phyloP scores from a whole-genome alignment of 2,113 vertebrate genomes.

The Podiceps cristatus region DNA sequence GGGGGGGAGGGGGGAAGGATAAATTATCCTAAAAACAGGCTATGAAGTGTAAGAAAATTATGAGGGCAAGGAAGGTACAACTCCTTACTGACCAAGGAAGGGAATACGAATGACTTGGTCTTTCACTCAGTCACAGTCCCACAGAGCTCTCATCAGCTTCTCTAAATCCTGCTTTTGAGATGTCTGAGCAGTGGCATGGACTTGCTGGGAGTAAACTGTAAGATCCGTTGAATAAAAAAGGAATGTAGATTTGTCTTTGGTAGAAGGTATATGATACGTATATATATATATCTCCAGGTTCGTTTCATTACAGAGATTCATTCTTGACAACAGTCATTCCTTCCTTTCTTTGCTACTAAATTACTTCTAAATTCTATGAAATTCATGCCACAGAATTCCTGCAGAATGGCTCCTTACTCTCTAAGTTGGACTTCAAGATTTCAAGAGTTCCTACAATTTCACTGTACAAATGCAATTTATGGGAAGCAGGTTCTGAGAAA shows the following conservation, averaged over 20 bases:
- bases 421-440: neutral
- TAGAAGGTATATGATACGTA: neutral
- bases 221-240: neutral
- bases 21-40: neutral
- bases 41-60: neutral
- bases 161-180: neutral
- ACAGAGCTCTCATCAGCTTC: neutral
- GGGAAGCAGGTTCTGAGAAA: neutral
- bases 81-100: neutral
- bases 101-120: neutral
- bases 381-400: neutral
- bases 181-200: neutral
- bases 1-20: neutral
- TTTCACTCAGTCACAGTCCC: neutral
- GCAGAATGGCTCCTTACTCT: neutral
- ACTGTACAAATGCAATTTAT: neutral
- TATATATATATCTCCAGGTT: fast-evolving
- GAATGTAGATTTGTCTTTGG: neutral
- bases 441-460: neutral
- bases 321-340: neutral
- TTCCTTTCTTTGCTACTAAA: neutral
- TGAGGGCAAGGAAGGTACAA: neutral
- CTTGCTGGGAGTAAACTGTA: neutral
- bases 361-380: neutral
- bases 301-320: neutral